A percentile compares a stretch with the other conserved stretches of the same genome.
phyloP scores from a whole-genome alignment of 2,113 vertebrate species.

The Zosterops lateralis region DNA sequence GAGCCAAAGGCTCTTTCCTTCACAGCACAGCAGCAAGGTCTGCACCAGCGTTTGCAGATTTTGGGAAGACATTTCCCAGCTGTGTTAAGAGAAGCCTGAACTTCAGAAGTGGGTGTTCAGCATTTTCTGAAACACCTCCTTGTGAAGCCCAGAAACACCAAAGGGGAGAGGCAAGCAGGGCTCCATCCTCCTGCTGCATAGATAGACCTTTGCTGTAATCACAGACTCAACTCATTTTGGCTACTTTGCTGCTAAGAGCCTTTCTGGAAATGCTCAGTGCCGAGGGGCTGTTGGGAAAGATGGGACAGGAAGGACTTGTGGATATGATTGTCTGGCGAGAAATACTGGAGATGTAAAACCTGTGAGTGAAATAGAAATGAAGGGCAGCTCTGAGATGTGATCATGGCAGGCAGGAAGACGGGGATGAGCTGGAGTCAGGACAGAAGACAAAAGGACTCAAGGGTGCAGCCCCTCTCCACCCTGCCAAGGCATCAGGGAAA shows the following conservation, averaged over 20 bases:
- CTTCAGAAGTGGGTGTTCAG: not conserved
- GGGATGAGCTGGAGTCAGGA: too few relatives aligned
- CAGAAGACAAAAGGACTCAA: too few relatives aligned
- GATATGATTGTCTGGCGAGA: too few relatives aligned
- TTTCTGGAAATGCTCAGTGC: fast-evolving
- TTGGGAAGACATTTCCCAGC: not conserved
- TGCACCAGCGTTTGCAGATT: not conserved
- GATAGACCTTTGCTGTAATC: not conserved
- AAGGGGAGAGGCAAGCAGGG: not conserved
- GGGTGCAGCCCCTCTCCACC: too few relatives aligned
- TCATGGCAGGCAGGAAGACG: too few relatives aligned
- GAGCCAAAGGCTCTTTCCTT: not conserved
- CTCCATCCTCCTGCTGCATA: not conserved
- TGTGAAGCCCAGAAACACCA: not conserved
- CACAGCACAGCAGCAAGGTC: not conserved
- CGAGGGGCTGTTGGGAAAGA: not conserved
- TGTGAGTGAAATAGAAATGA: too few relatives aligned
- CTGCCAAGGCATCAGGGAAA: too few relatives aligned
- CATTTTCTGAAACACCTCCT: not conserved
- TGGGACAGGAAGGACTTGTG: too few relatives aligned
- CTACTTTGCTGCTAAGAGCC: not conserved
- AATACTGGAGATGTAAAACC: too few relatives aligned
- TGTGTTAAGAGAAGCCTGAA: not conserved
- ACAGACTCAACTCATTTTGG: not conserved
- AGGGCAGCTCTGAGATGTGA: too few relatives aligned